Conservation (phyloP, 30 jellyfish, hydroid and myxozoan genomes). For the Hydractinia symbiolongicarpus region DNA sequence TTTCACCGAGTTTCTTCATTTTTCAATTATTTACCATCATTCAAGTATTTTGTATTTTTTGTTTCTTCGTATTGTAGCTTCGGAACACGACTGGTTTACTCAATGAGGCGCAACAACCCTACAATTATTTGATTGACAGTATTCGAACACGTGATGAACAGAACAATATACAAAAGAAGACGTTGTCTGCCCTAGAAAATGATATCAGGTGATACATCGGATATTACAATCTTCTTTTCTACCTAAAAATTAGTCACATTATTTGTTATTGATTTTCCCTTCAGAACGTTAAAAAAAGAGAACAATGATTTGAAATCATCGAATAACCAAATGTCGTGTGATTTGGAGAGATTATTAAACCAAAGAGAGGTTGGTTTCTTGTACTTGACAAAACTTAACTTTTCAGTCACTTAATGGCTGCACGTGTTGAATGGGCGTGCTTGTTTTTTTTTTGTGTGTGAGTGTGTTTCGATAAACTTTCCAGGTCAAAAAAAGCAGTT, state of each 20-base stretch:
- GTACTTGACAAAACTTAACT: neutral
- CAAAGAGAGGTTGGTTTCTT: conserved; percentile 47
- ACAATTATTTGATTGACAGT: conserved; percentile 59
- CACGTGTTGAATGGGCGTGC: no score
- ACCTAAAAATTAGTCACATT: no score
- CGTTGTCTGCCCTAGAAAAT: conserved; percentile 36
- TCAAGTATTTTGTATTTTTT: neutral
- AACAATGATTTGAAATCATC: conserved; percentile 32
- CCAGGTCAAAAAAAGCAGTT: no score
- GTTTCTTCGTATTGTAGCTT: conserved; percentile 11
- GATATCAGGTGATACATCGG: conserved; percentile 36
- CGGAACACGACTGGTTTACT: conserved; percentile 34
- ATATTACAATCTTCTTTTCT: neutral
- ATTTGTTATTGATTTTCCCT: neutral
- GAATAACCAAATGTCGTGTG: conserved; percentile 57
- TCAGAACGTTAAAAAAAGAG: conserved; percentile 17
- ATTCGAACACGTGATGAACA: conserved; percentile 62
- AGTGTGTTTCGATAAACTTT: no score
- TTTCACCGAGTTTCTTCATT: neutral
- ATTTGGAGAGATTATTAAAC: conserved; percentile 55
- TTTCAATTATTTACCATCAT: neutral
- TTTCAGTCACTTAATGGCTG: no score
- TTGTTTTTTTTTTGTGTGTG: no score
- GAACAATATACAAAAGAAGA: conserved; percentile 36
- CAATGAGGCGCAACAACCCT: conserved; percentile 69